These are phyloP conservation scores for Paraplagusia blochii DNA, from an alignment of 2,113 vertebrate species.

Conservation along the genomic window DNA sequence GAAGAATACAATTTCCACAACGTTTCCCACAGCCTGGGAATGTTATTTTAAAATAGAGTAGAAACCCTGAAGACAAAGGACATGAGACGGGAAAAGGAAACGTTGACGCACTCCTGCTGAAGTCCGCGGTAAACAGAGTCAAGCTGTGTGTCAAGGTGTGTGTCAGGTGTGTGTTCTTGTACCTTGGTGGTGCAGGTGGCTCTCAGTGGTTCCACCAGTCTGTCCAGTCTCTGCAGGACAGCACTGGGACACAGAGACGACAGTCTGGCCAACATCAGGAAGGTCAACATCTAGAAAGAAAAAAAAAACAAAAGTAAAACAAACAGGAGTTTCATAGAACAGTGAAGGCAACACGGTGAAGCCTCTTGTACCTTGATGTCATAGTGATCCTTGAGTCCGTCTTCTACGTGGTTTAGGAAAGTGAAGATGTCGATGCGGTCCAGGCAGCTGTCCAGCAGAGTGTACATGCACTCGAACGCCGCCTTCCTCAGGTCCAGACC, in stretches of 20 bases:
- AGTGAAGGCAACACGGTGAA: too few species aligned
- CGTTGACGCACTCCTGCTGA: too few species aligned
- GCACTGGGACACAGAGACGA: slow-evolving; percentile 96
- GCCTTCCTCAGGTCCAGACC: slow-evolving; percentile 95
- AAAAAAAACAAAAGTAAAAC: not conserved
- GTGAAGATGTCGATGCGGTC: slow-evolving; percentile 98
- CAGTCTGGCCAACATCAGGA: slow-evolving; percentile 95
- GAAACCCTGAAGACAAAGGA: too few species aligned
- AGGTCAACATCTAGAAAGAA: slow-evolving; percentile 89
- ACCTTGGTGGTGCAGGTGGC: slow-evolving; percentile 84
- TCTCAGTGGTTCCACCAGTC: slow-evolving; percentile 92
- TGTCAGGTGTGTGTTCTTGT: not conserved
- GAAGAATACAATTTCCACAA: too few species aligned
- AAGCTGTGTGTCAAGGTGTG: not conserved
- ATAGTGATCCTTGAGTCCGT: slow-evolving; percentile 98
- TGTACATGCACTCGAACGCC: slow-evolving; percentile 99
- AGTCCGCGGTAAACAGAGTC: too few species aligned
- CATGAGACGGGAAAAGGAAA: too few species aligned
- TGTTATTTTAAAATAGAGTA: too few species aligned
- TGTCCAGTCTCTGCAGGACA: slow-evolving; percentile 94
- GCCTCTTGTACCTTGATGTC: slow-evolving; percentile 89
- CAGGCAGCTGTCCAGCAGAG: slow-evolving; percentile 95
- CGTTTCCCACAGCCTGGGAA: too few species aligned
- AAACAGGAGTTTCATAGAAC: not conserved
- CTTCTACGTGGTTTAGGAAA: slow-evolving; percentile 98